A percentile compares a stretch with the other conserved stretches of the same genome.
Conservation (phyloP, 2,888 invertebrate species). For the Cetonia aurata region DNA sequence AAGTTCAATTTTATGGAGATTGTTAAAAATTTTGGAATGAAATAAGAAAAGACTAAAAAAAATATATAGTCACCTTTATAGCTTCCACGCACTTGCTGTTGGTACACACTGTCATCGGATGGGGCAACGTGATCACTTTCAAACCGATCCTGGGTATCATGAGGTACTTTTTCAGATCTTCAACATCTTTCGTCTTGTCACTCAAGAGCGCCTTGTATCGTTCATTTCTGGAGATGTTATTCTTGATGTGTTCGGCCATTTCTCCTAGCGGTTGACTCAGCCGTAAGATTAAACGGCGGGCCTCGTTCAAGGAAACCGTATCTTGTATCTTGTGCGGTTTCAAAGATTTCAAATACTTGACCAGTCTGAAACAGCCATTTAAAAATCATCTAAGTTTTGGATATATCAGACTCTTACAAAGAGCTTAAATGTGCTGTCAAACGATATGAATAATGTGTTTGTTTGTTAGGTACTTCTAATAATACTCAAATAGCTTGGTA, state of each 20-base stretch:
- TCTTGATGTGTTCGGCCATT: slow-evolving; percentile 59
- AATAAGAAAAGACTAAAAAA: too few relatives aligned
- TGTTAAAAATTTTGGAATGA: too few relatives aligned
- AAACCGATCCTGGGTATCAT: slow-evolving; percentile 59
- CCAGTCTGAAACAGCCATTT: slow-evolving; percentile 34
- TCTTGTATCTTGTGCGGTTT: slow-evolving; percentile 58
- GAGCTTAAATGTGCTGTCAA: not conserved
- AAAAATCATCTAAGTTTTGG: too few relatives aligned
- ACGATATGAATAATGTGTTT: not conserved
- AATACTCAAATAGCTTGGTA: too few relatives aligned
- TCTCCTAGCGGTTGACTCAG: slow-evolving; percentile 61
- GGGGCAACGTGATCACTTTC: slow-evolving; percentile 53
- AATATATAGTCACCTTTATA: slow-evolving; percentile 35
- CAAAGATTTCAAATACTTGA: slow-evolving; percentile 29
- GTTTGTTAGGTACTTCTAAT: too few relatives aligned
- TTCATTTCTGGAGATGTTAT: slow-evolving; percentile 58
- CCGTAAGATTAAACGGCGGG: slow-evolving; percentile 59
- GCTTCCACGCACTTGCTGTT: slow-evolving; percentile 52
- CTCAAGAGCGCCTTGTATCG: slow-evolving; percentile 52
- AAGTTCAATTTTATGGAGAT: too few relatives aligned
- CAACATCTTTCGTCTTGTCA: slow-evolving; percentile 53
- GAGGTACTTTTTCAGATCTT: slow-evolving; percentile 56
- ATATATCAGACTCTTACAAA: too few relatives aligned
- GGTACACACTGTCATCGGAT: slow-evolving; percentile 60
- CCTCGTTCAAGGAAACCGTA: slow-evolving; percentile 58